Evolutionary conservation across 2,888 invertebrate genomes (phyloP).

Genomic region (Limenitis arthemis): DNA sequence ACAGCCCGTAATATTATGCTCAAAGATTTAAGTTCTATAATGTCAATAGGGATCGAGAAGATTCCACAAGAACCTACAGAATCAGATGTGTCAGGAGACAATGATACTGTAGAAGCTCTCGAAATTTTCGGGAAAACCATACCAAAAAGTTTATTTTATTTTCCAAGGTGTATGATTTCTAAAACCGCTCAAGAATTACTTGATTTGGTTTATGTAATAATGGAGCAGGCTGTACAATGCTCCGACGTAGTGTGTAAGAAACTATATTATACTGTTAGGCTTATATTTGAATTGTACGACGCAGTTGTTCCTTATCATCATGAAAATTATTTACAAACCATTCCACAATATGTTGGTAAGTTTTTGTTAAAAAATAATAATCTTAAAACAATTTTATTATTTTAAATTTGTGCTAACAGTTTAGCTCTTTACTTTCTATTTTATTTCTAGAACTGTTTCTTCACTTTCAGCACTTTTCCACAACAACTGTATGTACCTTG

Average conservation of each 20-base stretch:
- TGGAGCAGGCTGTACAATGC: constrained; percentile 76
- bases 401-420: constrained; percentile 19
- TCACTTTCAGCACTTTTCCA: constrained; percentile 79
- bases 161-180: constrained; percentile 73
- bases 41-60: constrained; percentile 68
- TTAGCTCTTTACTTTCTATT: no score
- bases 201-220: constrained; percentile 74
- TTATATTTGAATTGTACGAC: constrained; percentile 83
- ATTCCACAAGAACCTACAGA: constrained; percentile 34
- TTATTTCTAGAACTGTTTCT: no score
- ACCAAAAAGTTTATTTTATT: constrained; percentile 59
- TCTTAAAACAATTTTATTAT: constrained; percentile 20
- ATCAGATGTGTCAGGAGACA: constrained; percentile 25
- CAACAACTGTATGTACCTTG: constrained; percentile 93
- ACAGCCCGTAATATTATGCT: constrained; percentile 81
- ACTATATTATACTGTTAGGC: constrained; percentile 78
- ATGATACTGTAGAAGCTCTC: constrained; percentile 46
- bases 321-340: constrained; percentile 82
- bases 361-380: constrained; percentile 6
- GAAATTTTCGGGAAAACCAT: constrained; percentile 53
- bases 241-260: constrained; percentile 74
- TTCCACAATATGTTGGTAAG: constrained; percentile 90
- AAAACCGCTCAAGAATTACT: constrained; percentile 76
- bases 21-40: constrained; percentile 84
- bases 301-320: constrained; percentile 86